Conservation (phyloP, 2,888 invertebrate genomes). For the Tillus elongatus region DNA sequence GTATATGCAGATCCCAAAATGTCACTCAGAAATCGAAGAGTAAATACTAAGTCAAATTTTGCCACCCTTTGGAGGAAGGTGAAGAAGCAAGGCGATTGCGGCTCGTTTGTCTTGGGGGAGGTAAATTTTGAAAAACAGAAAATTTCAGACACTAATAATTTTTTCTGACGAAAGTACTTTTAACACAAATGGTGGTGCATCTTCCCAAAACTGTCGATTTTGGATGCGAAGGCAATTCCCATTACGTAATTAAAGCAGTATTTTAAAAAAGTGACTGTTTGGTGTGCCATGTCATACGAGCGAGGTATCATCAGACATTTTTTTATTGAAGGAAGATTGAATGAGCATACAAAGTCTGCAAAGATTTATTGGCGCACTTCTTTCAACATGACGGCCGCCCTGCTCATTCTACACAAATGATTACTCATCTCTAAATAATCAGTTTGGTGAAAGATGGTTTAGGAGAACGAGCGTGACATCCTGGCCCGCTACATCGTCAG, state of each 20-base stretch:
- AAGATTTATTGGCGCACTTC: no score
- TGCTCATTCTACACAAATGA: conserved; percentile 3
- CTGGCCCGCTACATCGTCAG: neutral
- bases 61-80: conserved; percentile 9
- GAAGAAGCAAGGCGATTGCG: conserved; percentile 10
- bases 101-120: conserved; percentile 9
- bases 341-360: no score
- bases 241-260: no score
- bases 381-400: conserved; percentile 4
- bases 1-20: neutral
- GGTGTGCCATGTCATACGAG: conserved; percentile 4
- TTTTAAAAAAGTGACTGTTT: no score
- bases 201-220: neutral
- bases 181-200: neutral
- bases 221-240: conserved; percentile 1
- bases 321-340: conserved; percentile 3
- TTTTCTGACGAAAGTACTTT: no score
- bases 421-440: neutral
- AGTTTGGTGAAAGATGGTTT: conserved; percentile 3
- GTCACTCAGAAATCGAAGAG: conserved; percentile 1
- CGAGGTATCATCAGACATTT: neutral
- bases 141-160: neutral
- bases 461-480: conserved; percentile 4
- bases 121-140: neutral
- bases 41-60: conserved; percentile 10